Percentiles rank a stretch among this genome's conserved stretches.
Conservation (phyloP, 2,888 invertebrate genomes). For the Callyntrura guangdongensis region DNA sequence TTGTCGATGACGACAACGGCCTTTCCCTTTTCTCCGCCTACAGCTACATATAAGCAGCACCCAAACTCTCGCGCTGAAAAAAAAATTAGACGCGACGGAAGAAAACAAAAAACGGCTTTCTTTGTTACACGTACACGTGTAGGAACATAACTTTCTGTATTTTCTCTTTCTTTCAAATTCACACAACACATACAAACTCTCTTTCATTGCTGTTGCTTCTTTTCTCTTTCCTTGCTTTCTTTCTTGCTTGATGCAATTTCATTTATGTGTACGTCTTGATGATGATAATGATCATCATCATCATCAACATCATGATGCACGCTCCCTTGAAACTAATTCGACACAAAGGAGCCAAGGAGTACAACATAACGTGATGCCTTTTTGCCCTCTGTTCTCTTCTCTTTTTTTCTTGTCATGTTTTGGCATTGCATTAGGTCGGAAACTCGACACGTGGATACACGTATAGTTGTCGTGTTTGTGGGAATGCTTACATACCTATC, state of each 20-base stretch:
- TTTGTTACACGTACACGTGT: slow-evolving; percentile 9
- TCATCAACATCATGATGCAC: too few relatives aligned
- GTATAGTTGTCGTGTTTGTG: not conserved
- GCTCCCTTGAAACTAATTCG: slow-evolving; percentile 54
- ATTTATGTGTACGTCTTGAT: slow-evolving; percentile 22
- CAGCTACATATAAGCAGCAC: not conserved
- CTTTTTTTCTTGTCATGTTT: slow-evolving; percentile 11
- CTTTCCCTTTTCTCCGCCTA: not conserved
- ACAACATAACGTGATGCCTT: slow-evolving; percentile 21
- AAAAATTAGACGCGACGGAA: not conserved
- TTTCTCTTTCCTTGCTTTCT: not conserved
- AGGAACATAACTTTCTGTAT: not conserved
- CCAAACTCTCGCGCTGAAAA: not conserved
- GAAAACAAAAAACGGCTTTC: not conserved
- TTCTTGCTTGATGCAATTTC: slow-evolving; percentile 31
- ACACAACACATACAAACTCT: not conserved
- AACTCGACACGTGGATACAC: not conserved
- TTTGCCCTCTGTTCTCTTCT: slow-evolving; percentile 17
- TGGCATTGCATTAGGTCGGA: slow-evolving; percentile 21
- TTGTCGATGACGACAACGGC: too few relatives aligned
- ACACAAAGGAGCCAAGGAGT: slow-evolving; percentile 36
- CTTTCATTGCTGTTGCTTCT: slow-evolving; percentile 9
- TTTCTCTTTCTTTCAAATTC: not conserved
- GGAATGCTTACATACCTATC: not conserved
- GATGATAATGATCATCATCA: slow-evolving; percentile 5